phyloP scores from a whole-genome alignment of 2,888 invertebrate species.

The Hipparchia semele region DNA sequence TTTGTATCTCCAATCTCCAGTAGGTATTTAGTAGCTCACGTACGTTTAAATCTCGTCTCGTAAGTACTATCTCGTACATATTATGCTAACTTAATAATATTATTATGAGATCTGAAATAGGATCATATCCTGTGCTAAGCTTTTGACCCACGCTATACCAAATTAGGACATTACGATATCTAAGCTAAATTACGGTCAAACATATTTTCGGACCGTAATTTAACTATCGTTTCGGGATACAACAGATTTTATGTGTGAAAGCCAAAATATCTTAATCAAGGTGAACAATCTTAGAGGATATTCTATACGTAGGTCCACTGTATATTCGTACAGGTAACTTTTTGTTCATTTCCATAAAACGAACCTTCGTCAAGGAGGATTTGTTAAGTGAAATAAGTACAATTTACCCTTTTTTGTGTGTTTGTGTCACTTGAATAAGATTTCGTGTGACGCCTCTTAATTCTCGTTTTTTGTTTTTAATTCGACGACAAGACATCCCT shows the following conservation, averaged over 20 bases:
- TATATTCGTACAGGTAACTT: slow-evolving; percentile 36
- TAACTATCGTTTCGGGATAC: slow-evolving; percentile 2
- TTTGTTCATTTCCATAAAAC: slow-evolving; percentile 70
- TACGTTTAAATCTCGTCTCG: too few species aligned
- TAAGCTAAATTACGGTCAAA: slow-evolving; percentile 13
- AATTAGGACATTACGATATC: not conserved
- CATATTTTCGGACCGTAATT: not conserved
- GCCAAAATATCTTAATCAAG: slow-evolving; percentile 41
- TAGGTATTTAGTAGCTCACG: too few species aligned
- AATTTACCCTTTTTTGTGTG: slow-evolving; percentile 72
- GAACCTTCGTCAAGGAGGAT: slow-evolving; percentile 79
- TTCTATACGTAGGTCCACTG: slow-evolving; percentile 48
- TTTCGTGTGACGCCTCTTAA: not conserved
- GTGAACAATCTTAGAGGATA: slow-evolving; percentile 65
- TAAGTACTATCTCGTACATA: too few species aligned
- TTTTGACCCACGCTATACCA: too few species aligned
- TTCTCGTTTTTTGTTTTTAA: not conserved
- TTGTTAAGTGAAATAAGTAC: slow-evolving; percentile 78
- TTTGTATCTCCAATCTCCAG: not conserved
- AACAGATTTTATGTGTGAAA: slow-evolving; percentile 3
- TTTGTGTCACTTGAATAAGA: slow-evolving; percentile 67
- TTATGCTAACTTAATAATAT: not conserved
- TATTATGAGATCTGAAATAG: not conserved
- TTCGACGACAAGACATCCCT: not conserved
- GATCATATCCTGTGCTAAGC: not conserved